These are phyloP conservation scores for Grallaria varia DNA, from an alignment of 2,113 vertebrate species.

Conservation along the genomic window DNA sequence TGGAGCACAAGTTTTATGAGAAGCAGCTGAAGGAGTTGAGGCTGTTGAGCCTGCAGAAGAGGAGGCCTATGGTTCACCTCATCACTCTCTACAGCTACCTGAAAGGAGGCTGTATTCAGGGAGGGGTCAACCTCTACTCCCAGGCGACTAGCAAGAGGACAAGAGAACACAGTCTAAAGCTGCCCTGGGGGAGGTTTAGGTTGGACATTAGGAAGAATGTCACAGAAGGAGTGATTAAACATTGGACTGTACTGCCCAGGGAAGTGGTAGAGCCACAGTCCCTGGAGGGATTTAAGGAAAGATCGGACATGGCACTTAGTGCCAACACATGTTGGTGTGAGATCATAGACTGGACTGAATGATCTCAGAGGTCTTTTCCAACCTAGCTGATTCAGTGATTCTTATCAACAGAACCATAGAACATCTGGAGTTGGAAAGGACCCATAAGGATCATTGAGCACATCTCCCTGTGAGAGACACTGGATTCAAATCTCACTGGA, in stretches of 20 bases:
- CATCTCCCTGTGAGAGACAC: background rate
- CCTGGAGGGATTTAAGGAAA: background rate
- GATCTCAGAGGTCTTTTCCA: background rate
- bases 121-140: background rate
- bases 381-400: background rate
- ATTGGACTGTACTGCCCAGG: background rate
- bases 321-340: background rate
- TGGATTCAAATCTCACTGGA: no score
- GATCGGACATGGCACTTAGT: accelerated
- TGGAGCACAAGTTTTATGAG: background rate
- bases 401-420: background rate
- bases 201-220: background rate
- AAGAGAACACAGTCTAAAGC: background rate
- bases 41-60: background rate
- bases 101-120: background rate
- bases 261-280: accelerated
- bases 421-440: background rate
- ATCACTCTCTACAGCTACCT: background rate
- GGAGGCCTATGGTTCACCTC: background rate
- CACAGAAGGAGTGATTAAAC: background rate
- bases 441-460: accelerated
- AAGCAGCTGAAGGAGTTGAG: background rate
- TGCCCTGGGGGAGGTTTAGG: background rate
- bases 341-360: background rate
- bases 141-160: background rate